Percentiles rank a stretch among this genome's conserved stretches.
These are phyloP conservation scores for Carassius carassius DNA, from an alignment of 2,113 vertebrate genomes.

Conservation along the genomic window DNA sequence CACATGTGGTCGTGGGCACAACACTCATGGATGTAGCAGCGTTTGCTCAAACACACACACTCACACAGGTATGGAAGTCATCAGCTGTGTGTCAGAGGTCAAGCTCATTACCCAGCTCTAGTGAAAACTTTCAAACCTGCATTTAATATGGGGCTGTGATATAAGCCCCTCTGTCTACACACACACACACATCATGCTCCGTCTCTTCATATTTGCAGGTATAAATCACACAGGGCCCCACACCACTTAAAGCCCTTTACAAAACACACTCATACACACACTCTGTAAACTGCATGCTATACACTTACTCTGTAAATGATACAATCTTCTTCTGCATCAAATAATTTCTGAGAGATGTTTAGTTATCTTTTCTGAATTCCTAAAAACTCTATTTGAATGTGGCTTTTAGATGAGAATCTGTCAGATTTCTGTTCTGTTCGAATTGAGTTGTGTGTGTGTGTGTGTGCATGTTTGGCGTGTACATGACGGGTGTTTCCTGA, in stretches of 20 bases:
- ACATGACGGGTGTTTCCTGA: slow-evolving; percentile 88
- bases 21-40: slow-evolving; percentile 14
- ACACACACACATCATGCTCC: slow-evolving; percentile 36
- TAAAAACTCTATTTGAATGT: not conserved
- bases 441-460: not conserved
- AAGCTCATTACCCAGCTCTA: slow-evolving; percentile 98
- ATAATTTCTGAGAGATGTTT: not conserved
- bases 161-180: slow-evolving; percentile 69
- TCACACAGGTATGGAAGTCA: slow-evolving; percentile 97
- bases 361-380: not conserved
- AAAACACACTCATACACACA: slow-evolving; percentile 25
- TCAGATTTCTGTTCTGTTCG: slow-evolving; percentile 10
- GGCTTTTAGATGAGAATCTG: slow-evolving; percentile 5
- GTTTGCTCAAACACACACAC: slow-evolving; percentile 84
- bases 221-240: slow-evolving; percentile 48
- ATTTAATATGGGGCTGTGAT: slow-evolving; percentile 86
- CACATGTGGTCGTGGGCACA: slow-evolving; percentile 80
- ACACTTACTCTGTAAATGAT: not conserved
- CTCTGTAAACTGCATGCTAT: slow-evolving; percentile 14
- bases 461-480: slow-evolving; percentile 63
- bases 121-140: slow-evolving; percentile 93
- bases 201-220: slow-evolving; percentile 52
- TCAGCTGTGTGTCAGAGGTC: slow-evolving; percentile 93
- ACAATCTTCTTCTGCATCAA: not conserved
- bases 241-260: slow-evolving; percentile 31